Evolutionary conservation across 2,888 invertebrate species (phyloP).

Genomic region (Neoascia interrupta): DNA sequence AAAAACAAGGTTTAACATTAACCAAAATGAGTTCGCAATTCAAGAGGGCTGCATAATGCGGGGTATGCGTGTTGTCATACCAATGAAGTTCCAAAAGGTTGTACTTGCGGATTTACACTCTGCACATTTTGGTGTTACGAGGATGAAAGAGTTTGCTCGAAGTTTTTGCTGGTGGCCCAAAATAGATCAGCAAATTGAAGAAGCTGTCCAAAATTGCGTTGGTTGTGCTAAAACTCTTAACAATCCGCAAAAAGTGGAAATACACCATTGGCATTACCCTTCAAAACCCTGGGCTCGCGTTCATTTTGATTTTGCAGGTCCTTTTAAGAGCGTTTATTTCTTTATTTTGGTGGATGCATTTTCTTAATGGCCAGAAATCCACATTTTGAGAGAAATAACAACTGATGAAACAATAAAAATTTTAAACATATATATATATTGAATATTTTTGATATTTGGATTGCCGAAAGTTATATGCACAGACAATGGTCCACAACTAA

Average conservation of each 20-base stretch:
- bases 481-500: conserved; percentile 8
- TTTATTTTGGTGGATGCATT: no score
- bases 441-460: conserved; percentile 7
- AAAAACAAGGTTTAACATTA: background rate
- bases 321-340: no score
- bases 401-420: no score
- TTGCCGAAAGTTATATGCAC: conserved; percentile 1
- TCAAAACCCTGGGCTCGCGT: no score
- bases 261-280: no score
- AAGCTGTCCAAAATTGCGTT: background rate
- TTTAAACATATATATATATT: no score
- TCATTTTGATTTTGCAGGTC: no score
- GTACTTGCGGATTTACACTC: background rate
- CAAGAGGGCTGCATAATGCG: conserved; percentile 5
- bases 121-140: background rate
- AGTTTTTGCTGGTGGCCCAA: conserved; percentile 42
- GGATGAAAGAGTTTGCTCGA: conserved; percentile 34
- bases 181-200: background rate
- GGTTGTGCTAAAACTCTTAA: background rate
- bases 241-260: conserved; percentile 17
- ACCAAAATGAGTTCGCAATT: background rate
- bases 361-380: no score
- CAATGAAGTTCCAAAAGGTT: background rate
- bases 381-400: no score
- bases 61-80: conserved; percentile 5